Evolutionary conservation across 2,113 vertebrate genomes (phyloP).

Genomic region (Colossoma macropomum): DNA sequence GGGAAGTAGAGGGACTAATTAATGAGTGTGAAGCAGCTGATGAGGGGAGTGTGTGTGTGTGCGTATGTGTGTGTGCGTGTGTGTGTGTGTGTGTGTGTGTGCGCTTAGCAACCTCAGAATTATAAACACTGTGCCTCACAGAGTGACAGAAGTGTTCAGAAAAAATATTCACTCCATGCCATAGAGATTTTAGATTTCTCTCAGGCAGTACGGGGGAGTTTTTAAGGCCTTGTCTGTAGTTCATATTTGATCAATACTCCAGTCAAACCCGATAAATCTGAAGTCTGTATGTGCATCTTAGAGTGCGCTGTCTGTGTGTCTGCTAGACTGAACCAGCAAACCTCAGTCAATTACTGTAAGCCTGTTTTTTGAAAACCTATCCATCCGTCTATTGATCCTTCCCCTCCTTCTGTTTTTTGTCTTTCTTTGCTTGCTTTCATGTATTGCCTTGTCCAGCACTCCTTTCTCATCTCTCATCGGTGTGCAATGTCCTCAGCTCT

Average conservation of each 20-base stretch:
- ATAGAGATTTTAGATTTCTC: neutral
- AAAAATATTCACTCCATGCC: neutral
- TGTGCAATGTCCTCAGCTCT: neutral
- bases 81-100: constrained; percentile 37
- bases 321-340: neutral
- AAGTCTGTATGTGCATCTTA: neutral
- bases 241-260: neutral
- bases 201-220: neutral
- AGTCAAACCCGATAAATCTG: neutral
- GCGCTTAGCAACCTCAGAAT: neutral
- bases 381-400: neutral
- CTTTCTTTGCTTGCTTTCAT: neutral
- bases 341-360: neutral
- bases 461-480: neutral
- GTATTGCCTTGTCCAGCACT: neutral
- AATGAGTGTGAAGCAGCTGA: constrained; percentile 44
- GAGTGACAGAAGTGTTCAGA: neutral
- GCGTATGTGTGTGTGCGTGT: constrained; percentile 42
- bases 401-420: neutral
- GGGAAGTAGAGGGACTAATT: constrained; percentile 37
- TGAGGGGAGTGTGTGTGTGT: constrained; percentile 24
- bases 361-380: neutral
- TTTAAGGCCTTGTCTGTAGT: neutral
- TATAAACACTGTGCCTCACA: neutral
- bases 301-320: neutral